Evolutionary conservation across 2,113 vertebrate species (phyloP).

Genomic region (Toxotes jaculatrix): DNA sequence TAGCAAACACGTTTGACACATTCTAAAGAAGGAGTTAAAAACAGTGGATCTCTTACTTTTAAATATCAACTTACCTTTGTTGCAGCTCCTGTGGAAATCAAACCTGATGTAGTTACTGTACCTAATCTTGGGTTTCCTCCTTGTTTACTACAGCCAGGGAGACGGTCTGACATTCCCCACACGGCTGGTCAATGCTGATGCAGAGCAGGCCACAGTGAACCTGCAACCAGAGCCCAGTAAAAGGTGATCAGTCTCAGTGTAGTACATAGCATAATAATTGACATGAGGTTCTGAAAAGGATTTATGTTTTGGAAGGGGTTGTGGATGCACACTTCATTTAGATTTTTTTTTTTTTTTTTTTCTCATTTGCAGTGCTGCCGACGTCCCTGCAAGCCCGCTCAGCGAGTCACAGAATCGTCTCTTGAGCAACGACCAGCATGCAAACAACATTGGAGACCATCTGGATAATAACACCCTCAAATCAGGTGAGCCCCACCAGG

Average conservation of each 20-base stretch:
- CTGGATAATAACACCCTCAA: conserved; percentile 83
- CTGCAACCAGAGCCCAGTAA: conserved; percentile 86
- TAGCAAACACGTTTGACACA: background rate
- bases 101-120: background rate
- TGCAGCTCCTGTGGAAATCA: background rate
- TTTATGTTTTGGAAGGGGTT: background rate
- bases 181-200: conserved; percentile 90
- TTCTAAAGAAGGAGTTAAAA: too few relatives aligned
- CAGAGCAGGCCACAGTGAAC: conserved; percentile 88
- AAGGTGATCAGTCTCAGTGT: conserved; percentile 81
- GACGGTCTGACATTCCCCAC: conserved; percentile 95
- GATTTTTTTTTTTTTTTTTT: background rate
- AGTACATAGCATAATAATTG: background rate
- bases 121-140: conserved; percentile 26
- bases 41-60: background rate
- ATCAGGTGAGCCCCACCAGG: conserved; percentile 83
- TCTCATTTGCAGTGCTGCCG: conserved; percentile 71
- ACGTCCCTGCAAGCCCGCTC: conserved; percentile 87
- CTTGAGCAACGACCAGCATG: conserved; percentile 87
- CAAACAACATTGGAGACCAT: conserved; percentile 80
- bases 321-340: background rate
- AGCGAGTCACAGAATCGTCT: conserved; percentile 93
- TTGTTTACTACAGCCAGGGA: conserved; percentile 87
- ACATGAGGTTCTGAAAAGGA: background rate
- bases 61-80: background rate